Evolutionary conservation across 2,888 invertebrate genomes (phyloP).

Genomic region (Brachynemurus nebulosus): DNA sequence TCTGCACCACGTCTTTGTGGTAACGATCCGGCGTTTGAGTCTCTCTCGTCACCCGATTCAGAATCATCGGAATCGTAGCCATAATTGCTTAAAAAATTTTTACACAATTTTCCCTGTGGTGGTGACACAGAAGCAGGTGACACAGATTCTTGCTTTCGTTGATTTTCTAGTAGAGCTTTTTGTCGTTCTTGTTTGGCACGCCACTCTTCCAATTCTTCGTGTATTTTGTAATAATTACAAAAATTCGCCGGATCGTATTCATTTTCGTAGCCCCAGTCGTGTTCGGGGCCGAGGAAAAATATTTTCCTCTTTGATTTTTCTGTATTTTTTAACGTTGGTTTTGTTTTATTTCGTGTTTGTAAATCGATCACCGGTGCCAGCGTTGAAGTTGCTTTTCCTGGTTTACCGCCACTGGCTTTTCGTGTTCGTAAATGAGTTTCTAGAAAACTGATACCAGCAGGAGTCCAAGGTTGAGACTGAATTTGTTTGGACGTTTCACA

Average conservation of each 20-base stretch:
- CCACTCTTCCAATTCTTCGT: neutral
- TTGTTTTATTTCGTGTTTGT: neutral
- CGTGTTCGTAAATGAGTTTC: neutral
- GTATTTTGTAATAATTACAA: slow-evolving; percentile 1
- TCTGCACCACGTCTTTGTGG: neutral
- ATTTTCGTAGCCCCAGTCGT: slow-evolving; percentile 2
- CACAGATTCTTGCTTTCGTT: neutral
- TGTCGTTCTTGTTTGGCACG: neutral
- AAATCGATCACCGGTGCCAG: neutral
- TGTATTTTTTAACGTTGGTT: neutral
- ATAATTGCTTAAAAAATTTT: slow-evolving; percentile 1
- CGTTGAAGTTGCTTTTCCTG: neutral
- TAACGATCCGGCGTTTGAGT: neutral
- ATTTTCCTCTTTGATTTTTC: too few relatives aligned
- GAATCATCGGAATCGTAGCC: slow-evolving; percentile 3
- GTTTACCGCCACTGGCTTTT: neutral
- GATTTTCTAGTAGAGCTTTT: neutral
- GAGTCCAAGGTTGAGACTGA: neutral
- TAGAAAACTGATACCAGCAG: neutral
- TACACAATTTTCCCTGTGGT: neutral
- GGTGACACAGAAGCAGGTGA: neutral
- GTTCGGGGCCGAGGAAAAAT: neutral
- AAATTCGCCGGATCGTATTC: slow-evolving; percentile 3
- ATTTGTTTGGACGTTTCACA: neutral
- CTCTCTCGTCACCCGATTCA: neutral